Percentiles rank a stretch among this genome's conserved stretches.
phyloP scores from a whole-genome alignment of 2,797 vertebrate genomes.

The Sibirionetta formosa region DNA sequence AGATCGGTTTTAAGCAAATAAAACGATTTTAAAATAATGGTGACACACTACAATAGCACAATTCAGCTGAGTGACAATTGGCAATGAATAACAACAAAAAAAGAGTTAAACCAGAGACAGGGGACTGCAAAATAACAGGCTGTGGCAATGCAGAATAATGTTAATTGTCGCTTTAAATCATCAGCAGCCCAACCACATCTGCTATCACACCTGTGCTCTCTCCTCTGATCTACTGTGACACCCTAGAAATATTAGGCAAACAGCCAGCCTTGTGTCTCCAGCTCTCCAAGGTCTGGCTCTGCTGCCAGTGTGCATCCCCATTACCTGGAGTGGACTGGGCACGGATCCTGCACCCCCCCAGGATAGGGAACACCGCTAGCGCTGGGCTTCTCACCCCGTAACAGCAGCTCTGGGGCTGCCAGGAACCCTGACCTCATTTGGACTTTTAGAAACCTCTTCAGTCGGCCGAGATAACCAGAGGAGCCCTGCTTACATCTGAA shows the following conservation, averaged over 20 bases:
- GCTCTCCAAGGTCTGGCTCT: not conserved
- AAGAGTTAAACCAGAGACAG: conserved; percentile 27
- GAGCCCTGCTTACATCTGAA: conserved; percentile 15
- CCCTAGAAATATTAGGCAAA: conserved; percentile 38
- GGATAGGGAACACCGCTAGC: not conserved
- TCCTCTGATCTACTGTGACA: conserved; percentile 45
- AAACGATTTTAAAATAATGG: conserved; percentile 44
- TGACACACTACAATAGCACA: conserved; percentile 22
- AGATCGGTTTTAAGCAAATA: conserved; percentile 30
- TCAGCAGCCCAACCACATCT: conserved; percentile 55
- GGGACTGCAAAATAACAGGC: not conserved
- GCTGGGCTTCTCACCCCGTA: conserved; percentile 40
- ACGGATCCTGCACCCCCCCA: conserved; percentile 29
- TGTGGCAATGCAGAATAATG: conserved; percentile 47
- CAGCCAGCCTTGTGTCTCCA: conserved; percentile 13
- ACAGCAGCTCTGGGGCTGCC: not conserved
- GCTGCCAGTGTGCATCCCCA: not conserved
- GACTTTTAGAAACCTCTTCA: conserved; percentile 27
- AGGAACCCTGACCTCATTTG: conserved; percentile 14
- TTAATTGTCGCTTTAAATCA: conserved; percentile 58
- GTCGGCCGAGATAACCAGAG: conserved; percentile 50
- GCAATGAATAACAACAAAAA: not conserved
- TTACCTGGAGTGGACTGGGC: conserved; percentile 13
- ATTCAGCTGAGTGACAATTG: conserved; percentile 24
- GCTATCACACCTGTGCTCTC: conserved; percentile 72